Percentiles rank a stretch among this genome's conserved stretches.
Conservation (phyloP, 2,113 vertebrate genomes). For the Galemys pyrenaicus region DNA sequence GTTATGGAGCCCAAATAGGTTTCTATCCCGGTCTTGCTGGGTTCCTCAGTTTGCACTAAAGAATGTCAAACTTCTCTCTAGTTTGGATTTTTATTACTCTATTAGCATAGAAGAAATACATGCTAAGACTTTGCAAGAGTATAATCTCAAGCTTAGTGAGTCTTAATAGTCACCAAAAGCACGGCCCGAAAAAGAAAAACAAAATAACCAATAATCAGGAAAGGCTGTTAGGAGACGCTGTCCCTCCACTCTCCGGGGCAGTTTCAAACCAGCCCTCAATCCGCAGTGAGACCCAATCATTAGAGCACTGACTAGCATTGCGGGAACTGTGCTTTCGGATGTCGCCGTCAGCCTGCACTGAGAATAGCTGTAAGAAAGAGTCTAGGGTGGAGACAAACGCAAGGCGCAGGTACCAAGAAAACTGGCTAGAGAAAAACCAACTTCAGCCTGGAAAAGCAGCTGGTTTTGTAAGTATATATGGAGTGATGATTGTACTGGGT, state of each 20-base stretch:
- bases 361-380: background rate
- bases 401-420: background rate
- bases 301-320: background rate
- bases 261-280: background rate
- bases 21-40: background rate
- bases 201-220: background rate
- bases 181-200: background rate
- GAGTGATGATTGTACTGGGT: background rate
- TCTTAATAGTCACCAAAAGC: constrained; percentile 43
- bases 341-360: background rate
- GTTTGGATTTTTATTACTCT: background rate
- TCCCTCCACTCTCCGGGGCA: background rate
- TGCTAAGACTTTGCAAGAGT: background rate
- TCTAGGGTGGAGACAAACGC: background rate
- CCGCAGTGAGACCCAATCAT: background rate
- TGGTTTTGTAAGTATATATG: background rate
- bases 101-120: background rate
- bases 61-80: background rate
- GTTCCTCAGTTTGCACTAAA: background rate
- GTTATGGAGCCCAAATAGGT: background rate
- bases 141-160: background rate
- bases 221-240: background rate
- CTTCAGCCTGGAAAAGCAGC: background rate
- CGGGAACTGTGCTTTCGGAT: background rate
- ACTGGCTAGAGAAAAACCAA: background rate